Conservation (phyloP, 2,797 vertebrate species). For the Numenius phaeopus region DNA sequence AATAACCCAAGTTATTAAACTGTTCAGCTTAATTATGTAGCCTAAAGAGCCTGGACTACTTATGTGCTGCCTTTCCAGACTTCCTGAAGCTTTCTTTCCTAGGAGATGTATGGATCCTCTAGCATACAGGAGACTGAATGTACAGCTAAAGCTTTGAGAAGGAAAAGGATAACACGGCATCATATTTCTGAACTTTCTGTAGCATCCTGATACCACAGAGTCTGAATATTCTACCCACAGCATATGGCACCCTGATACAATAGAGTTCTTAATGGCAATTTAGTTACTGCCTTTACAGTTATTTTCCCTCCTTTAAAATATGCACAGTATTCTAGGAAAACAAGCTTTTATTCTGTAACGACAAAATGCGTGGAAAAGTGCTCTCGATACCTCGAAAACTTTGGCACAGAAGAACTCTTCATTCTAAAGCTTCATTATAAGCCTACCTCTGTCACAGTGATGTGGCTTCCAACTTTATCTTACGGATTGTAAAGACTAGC, state of each 20-base stretch:
- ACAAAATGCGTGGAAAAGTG: conserved; percentile 20
- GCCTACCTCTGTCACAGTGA: conserved; percentile 67
- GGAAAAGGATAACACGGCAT: conserved; percentile 40
- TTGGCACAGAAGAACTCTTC: conserved; percentile 28
- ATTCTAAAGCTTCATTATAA: conserved; percentile 50
- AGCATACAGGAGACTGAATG: not conserved
- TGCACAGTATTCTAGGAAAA: conserved; percentile 51
- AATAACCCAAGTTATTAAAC: conserved; percentile 43
- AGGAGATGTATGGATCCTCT: conserved; percentile 2
- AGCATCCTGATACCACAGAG: not conserved
- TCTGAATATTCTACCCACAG: conserved; percentile 26
- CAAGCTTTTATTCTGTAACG: conserved; percentile 14
- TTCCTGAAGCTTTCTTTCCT: conserved; percentile 24
- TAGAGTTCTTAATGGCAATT: not conserved
- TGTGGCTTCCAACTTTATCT: conserved; percentile 45
- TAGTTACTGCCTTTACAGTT: conserved; percentile 11
- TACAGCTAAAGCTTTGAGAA: conserved; percentile 25
- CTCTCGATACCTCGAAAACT: conserved; percentile 25
- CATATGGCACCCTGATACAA: not conserved
- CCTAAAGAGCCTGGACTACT: conserved; percentile 45
- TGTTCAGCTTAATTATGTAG: conserved; percentile 50
- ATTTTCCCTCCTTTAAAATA: conserved; percentile 11
- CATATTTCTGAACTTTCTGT: conserved; percentile 9
- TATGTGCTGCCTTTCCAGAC: conserved; percentile 2
- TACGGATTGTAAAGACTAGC: not conserved